Conservation (phyloP, 2,113 vertebrate genomes). For the Vicugna pacos region DNA sequence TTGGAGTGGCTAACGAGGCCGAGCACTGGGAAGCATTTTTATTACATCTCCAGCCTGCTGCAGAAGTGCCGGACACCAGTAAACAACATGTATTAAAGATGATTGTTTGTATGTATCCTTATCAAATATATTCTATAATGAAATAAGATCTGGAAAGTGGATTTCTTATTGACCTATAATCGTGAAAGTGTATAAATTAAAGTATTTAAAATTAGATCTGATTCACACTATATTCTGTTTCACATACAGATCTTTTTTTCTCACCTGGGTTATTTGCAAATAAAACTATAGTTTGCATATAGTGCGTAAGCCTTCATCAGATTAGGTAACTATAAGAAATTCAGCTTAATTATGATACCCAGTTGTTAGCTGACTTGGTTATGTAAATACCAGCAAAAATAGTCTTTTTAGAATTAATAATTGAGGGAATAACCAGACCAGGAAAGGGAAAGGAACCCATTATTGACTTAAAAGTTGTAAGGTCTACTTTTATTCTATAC, state of each 20-base stretch:
- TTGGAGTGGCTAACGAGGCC: conserved; percentile 75
- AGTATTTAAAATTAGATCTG: conserved; percentile 62
- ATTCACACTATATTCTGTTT: conserved; percentile 52
- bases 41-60: conserved; percentile 81
- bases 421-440: not conserved
- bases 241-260: not conserved
- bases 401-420: not conserved
- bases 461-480: not conserved
- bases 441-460: not conserved
- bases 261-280: not conserved
- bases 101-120: conserved; percentile 69
- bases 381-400: not conserved
- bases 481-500: not conserved
- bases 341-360: not conserved
- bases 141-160: conserved; percentile 68
- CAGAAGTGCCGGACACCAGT: conserved; percentile 80
- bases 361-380: not conserved
- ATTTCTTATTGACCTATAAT: conserved; percentile 73
- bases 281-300: not conserved
- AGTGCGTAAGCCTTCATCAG: not conserved
- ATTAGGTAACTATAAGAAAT: not conserved
- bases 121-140: conserved; percentile 78
- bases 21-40: conserved; percentile 75
- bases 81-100: conserved; percentile 80
- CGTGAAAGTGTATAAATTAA: conserved; percentile 69